Evolutionary conservation across 2,888 invertebrate genomes (phyloP).

Genomic region (Subacronicta megacephala): DNA sequence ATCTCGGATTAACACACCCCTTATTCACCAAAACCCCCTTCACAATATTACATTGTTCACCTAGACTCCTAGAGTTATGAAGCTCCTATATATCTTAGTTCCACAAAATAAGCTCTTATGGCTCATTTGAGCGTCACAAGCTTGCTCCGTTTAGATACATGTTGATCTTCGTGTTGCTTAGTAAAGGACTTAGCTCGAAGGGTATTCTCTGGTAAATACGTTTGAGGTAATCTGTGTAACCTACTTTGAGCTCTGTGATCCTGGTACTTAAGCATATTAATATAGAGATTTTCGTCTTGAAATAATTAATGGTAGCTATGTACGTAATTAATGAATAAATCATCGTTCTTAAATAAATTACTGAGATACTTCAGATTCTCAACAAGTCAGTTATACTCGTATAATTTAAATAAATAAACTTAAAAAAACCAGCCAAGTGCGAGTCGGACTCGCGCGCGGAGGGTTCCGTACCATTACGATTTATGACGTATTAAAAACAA

Average conservation of each 20-base stretch:
- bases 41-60: too few relatives aligned
- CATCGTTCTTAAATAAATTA: too few relatives aligned
- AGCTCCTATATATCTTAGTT: background rate
- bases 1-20: background rate
- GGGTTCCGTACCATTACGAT: too few relatives aligned
- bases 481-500: too few relatives aligned
- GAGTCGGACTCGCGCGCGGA: too few relatives aligned
- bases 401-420: too few relatives aligned
- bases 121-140: background rate
- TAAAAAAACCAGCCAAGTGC: too few relatives aligned
- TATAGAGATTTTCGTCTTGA: background rate
- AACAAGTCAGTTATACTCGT: too few relatives aligned
- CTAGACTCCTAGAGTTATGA: background rate
- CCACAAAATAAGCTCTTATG: conserved; percentile 1
- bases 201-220: background rate
- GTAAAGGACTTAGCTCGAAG: conserved; percentile 2
- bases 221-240: conserved; percentile 8
- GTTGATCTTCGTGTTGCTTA: conserved; percentile 21
- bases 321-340: too few relatives aligned
- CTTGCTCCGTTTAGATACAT: conserved; percentile 1
- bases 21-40: background rate
- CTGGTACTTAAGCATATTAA: conserved; percentile 14
- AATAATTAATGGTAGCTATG: background rate
- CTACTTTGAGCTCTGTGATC: conserved; percentile 5
- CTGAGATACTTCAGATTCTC: too few relatives aligned